phyloP scores from a whole-genome alignment of 2,113 vertebrate genomes.

The Erinaceus europaeus region DNA sequence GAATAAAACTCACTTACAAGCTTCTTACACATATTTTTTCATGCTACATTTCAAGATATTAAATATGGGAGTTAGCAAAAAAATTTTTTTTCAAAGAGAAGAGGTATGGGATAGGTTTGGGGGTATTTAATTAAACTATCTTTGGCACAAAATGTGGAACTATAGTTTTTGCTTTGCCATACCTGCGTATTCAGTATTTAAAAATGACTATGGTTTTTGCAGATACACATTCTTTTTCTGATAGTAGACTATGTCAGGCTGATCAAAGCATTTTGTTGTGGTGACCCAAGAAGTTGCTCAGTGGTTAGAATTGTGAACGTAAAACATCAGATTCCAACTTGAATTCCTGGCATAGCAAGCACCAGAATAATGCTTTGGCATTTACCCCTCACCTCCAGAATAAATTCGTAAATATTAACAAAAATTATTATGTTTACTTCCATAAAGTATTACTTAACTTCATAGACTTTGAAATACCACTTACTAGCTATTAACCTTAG shows the following conservation, averaged over 20 bases:
- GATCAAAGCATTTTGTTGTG: constrained; percentile 65
- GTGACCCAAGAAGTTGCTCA: neutral
- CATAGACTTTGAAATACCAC: no score
- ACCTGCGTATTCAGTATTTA: neutral
- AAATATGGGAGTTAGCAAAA: neutral
- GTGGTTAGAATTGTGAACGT: no score
- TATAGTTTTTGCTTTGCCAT: constrained; percentile 7
- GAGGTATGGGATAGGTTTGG: neutral
- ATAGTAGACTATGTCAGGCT: constrained; percentile 41
- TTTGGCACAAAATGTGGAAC: neutral
- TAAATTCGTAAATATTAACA: neutral
- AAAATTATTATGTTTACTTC: neutral
- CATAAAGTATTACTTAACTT: no score
- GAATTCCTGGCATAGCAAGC: no score
- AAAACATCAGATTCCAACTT: no score
- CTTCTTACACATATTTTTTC: constrained; percentile 21
- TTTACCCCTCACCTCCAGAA: no score
- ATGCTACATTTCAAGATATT: neutral
- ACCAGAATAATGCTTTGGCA: no score
- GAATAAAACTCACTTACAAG: neutral
- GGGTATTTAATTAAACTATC: neutral
- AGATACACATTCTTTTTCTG: neutral
- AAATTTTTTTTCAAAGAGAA: neutral
- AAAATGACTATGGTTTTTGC: neutral
- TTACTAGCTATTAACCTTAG: no score